These are phyloP conservation scores for Megalopta genalis DNA, from an alignment of 1,140 invertebrate species.

Conservation along the genomic window DNA sequence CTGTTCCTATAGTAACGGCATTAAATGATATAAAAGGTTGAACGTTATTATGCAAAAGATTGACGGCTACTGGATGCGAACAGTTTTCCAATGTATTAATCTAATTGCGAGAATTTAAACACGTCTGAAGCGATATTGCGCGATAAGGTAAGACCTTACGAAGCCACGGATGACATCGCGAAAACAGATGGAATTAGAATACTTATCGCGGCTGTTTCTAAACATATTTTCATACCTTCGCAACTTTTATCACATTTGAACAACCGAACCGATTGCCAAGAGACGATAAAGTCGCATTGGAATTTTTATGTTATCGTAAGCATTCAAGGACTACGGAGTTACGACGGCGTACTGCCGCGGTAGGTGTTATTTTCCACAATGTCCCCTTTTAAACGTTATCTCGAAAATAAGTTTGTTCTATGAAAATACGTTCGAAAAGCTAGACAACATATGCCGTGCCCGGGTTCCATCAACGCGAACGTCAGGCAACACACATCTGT, in stretches of 20 bases:
- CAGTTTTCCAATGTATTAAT: neutral
- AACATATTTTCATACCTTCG: neutral
- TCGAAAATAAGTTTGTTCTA: neutral
- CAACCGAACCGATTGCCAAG: neutral
- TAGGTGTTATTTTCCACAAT: neutral
- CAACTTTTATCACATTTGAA: neutral
- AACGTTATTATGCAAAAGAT: too few relatives aligned
- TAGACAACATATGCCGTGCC: neutral
- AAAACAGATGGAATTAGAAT: neutral
- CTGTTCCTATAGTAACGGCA: slow-evolving; percentile 68
- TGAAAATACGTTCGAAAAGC: neutral
- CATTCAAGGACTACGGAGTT: neutral
- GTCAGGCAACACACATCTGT: neutral
- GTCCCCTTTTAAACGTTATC: neutral
- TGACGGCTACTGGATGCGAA: neutral
- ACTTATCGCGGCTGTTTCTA: neutral
- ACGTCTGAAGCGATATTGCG: neutral
- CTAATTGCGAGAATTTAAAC: neutral
- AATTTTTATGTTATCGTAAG: neutral
- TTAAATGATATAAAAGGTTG: neutral
- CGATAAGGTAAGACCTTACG: neutral
- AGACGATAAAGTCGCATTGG: neutral
- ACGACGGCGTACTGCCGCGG: too few relatives aligned
- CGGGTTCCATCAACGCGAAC: too few relatives aligned
- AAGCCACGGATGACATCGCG: neutral